Base-by-base conservation (phyloP, 2,797 vertebrate species). In the Neoniphon sammara region DNA sequence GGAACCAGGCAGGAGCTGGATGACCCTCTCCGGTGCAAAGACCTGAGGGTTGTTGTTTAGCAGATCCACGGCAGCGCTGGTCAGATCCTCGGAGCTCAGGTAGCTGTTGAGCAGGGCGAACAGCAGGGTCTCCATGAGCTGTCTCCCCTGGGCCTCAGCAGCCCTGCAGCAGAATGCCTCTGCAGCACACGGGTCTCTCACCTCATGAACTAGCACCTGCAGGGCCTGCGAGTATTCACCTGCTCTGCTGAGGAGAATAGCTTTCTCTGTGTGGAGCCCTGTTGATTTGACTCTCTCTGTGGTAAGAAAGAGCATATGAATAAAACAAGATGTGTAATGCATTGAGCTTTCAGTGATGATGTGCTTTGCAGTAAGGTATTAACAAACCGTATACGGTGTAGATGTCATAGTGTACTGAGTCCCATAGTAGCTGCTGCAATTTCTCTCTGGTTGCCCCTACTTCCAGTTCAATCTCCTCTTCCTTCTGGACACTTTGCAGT, bases 381-480 rank as follows among this genome's bases (percentile, higher is more conserved):
- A 81, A 58, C 77, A 90, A 82, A 92, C 90, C 84, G 21, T 91
- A 67, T 23, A 94, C 70, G 36, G 75, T 54, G 7, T 77, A 65
- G 34, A 85, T n/a, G 8, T 92, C 73, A 21, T 91, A 94, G 20
- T 80, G 85, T 20, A 73, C 71, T 8, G 92, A 94, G 7, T 89
- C 82, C 92, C 92, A 93, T 1, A 94, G 85, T 30, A 93, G 84
- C 73, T 85, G 74, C 78, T 93, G 93, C 75, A 94, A 53, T 82
- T 91, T 94, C 18, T 58, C 58, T 75, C 89, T 92, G 69, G 84
- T 84, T 47, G 21, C 70, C 58, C 47, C 78, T 27, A 27, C 62
- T 77, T 81, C 71, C 9, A 39, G 42, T 12, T 63, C 50, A n/a
- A 42, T 14, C 58, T 82, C 78, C 47, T 87, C 59, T 78, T 71